Base-by-base conservation (phyloP, 2,888 invertebrate species). In the Protonemura montana region DNA sequence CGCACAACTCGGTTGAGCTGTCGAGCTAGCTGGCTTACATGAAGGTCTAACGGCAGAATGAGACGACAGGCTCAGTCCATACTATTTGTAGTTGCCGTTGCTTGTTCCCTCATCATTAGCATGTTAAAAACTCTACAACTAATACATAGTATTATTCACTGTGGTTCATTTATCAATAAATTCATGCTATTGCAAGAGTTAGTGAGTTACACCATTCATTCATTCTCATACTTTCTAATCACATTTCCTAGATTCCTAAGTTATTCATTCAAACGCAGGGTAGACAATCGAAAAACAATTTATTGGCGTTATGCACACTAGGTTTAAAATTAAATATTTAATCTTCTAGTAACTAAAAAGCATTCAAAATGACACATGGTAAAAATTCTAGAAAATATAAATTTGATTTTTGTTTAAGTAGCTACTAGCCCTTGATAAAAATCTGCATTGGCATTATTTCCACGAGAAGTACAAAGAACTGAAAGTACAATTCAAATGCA, bases 121-220 rank as follows among this genome's bases (percentile, higher is more conserved):
- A 81, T 81, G 81, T 81, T 81, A 81, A 10, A 81, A 81, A 27
- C 78, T 78, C 26, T 78, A 28, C 28, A 78, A 81, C 81, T 30
- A 80, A 29, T 81, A 81, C 29, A 6, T 81, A 81, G 81, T 81
- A 81, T 81, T 81, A 81, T 42, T 84, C 84, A 28, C 84, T 84
- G 84, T 84, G 84, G 84, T 84, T 84, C 84, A 84, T 59, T 86
- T 87, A 80, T 85, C 85, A 87, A 87, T 87, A 87, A 87, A 87
- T 85, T 59, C 85, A 87, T 81, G 85, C 84, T 84, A 29, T 84
- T 76, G 84, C 84, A 84, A 59, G 59, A 21, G 59, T 59, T 41
- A 82, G 26, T 26, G 26, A 78, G 26, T 41, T 82, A 84, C 84
- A 84, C 84, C 7, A 84, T 29, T 84, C 84, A 84, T 28, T 59